These are phyloP conservation scores for Battus philenor DNA, from an alignment of 1,140 invertebrate species.

Conservation along the genomic window DNA sequence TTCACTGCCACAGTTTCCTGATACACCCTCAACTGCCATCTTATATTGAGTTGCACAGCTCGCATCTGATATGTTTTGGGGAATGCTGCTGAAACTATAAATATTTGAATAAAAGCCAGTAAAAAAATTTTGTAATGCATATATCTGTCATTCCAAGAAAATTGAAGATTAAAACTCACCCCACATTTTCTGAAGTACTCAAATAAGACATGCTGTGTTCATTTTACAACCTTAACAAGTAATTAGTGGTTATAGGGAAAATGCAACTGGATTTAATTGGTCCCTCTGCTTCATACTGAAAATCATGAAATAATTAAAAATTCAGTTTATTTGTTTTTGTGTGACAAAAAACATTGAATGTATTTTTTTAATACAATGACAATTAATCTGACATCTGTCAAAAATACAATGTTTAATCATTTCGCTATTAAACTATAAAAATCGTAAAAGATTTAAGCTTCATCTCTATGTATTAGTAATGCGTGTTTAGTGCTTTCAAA, in stretches of 20 bases:
- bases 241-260: slow-evolving; percentile 49
- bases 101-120: slow-evolving; percentile 9
- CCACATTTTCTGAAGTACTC: slow-evolving; percentile 74
- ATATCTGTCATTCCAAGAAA: neutral
- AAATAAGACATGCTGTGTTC: slow-evolving; percentile 74
- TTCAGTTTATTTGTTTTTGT: slow-evolving; percentile 11
- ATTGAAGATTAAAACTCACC: slow-evolving; percentile 39
- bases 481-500: slow-evolving; percentile 6
- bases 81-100: slow-evolving; percentile 71
- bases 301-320: slow-evolving; percentile 14
- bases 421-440: no score
- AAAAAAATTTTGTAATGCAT: neutral
- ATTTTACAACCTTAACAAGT: slow-evolving; percentile 63
- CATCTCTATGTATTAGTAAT: slow-evolving; percentile 4
- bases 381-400: slow-evolving; percentile 65
- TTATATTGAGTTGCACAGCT: slow-evolving; percentile 68
- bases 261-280: slow-evolving; percentile 50
- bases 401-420: slow-evolving; percentile 22
- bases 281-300: slow-evolving; percentile 65
- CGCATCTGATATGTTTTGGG: slow-evolving; percentile 70
- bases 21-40: slow-evolving; percentile 63
- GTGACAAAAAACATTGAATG: slow-evolving; percentile 12
- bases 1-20: slow-evolving; percentile 52
- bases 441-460: no score
- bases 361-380: slow-evolving; percentile 42